phyloP scores from a whole-genome alignment of 2,797 vertebrate species.

The Mus minutoides region DNA sequence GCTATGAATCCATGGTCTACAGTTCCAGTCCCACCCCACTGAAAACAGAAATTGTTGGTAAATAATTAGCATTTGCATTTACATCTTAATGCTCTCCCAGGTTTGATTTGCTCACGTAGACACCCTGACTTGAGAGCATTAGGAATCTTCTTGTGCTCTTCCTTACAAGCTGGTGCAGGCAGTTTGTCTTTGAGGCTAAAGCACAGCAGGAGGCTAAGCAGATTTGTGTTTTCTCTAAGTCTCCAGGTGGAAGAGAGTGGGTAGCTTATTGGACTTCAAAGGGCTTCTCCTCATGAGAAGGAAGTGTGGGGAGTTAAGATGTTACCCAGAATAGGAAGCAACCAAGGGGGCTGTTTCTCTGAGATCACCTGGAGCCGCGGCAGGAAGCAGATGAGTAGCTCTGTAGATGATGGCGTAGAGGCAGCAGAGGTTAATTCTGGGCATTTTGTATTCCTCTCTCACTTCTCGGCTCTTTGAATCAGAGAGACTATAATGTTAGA shows the following conservation, averaged over 20 bases:
- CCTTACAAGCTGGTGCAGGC: background rate
- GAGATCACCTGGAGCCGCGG: background rate
- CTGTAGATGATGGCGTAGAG: background rate
- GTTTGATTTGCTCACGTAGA: background rate
- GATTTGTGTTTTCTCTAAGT: slow-evolving; percentile 20
- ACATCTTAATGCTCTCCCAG: background rate
- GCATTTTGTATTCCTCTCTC: background rate
- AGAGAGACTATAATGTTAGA: background rate
- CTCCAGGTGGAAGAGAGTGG: background rate
- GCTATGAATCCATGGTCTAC: background rate
- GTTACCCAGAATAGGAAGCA: background rate
- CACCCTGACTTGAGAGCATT: background rate
- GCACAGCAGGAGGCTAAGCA: background rate
- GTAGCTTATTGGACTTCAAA: slow-evolving; percentile 39
- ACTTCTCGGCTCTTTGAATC: background rate
- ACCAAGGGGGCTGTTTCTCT: background rate
- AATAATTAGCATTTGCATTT: slow-evolving; percentile 20
- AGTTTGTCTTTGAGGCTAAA: slow-evolving; percentile 28
- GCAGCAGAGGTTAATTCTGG: background rate
- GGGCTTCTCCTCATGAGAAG: slow-evolving; percentile 10
- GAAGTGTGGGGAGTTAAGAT: background rate
- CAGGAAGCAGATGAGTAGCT: background rate
- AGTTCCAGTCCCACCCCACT: background rate
- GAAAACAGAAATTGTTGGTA: slow-evolving; percentile 29
- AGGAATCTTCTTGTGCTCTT: background rate